These are phyloP conservation scores for Botia almorhae DNA, from an alignment of 2,797 vertebrate species.

Conservation along the genomic window DNA sequence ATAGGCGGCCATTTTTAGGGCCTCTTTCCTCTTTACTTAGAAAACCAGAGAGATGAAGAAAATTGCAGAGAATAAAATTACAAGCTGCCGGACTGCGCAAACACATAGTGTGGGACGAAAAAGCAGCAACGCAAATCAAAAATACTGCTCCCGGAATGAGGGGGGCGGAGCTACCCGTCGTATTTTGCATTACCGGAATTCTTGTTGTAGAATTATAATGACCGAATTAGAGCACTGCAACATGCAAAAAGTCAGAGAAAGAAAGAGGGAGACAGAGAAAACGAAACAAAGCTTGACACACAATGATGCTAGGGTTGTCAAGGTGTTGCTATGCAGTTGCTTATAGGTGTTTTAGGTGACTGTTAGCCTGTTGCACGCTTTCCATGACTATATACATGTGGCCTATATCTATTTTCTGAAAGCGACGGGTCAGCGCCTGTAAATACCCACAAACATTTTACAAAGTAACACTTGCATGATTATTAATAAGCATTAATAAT, in stretches of 20 bases:
- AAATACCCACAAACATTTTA: background rate
- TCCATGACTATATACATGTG: background rate
- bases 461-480: conserved; percentile 6
- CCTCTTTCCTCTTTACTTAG: conserved; percentile 68
- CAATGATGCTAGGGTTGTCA: background rate
- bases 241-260: background rate
- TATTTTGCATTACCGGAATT: conserved; percentile 7
- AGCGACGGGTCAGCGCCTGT: background rate
- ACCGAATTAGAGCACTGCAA: conserved; percentile 18
- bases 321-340: background rate
- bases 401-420: background rate
- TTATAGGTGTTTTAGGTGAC: background rate
- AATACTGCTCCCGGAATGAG: conserved; percentile 13
- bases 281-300: no score
- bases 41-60: conserved; percentile 68
- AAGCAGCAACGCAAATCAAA: conserved; percentile 54
- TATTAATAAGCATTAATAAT: background rate
- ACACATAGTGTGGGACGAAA: conserved; percentile 59
- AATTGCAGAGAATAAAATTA: conserved; percentile 70
- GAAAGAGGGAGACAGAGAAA: background rate
- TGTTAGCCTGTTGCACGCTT: background rate
- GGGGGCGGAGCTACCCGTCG: background rate
- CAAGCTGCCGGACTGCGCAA: conserved; percentile 68
- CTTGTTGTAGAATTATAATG: background rate
- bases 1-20: conserved; percentile 59